These are phyloP conservation scores for Rostratula benghalensis DNA, from an alignment of 2,113 vertebrate species.

Conservation along the genomic window DNA sequence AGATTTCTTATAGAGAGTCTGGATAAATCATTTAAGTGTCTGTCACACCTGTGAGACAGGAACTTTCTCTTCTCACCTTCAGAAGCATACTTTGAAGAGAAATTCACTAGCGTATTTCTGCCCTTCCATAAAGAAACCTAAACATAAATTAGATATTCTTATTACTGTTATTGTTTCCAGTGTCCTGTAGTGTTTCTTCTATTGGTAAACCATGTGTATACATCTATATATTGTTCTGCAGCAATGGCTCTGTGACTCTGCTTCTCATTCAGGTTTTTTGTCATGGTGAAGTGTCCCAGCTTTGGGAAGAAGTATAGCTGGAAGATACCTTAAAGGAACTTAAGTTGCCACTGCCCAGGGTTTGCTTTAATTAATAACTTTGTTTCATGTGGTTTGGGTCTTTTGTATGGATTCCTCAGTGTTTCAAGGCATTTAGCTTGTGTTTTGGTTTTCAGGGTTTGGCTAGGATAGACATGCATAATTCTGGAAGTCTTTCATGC, in stretches of 20 bases:
- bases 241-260: not conserved
- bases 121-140: not conserved
- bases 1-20: not conserved
- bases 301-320: not conserved
- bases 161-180: not conserved
- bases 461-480: not conserved
- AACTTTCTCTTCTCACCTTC: not conserved
- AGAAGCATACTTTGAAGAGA: not conserved
- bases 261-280: not conserved
- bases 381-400: not conserved
- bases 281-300: not conserved
- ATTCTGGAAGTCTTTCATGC: not conserved
- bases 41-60: not conserved
- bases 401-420: not conserved
- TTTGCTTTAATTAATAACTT: not conserved
- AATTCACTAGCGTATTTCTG: no score
- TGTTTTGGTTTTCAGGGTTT: not conserved
- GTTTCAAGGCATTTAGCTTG: not conserved
- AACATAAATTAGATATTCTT: not conserved
- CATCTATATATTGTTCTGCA: not conserved
- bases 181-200: not conserved
- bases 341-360: not conserved
- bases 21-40: not conserved
- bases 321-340: not conserved
- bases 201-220: not conserved